Evolutionary conservation across 2,113 vertebrate genomes (phyloP), one percentile per base, ranked within the genome.

Genomic region (Noctilio leporinus): DNA sequence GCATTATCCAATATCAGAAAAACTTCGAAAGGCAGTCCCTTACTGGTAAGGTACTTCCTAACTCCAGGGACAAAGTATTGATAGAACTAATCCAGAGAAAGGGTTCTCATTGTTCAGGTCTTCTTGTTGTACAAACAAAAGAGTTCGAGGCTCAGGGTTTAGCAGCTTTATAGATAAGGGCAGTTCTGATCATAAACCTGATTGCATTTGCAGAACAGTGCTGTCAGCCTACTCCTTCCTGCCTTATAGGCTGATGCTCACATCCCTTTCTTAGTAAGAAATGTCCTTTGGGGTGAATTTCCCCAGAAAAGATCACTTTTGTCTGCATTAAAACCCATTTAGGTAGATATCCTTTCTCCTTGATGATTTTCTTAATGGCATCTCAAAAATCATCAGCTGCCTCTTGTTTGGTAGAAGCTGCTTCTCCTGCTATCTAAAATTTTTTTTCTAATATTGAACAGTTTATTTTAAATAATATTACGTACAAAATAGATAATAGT

Each of bases 391-490:
- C 33, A 51, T 51, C 24, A 30, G 49, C n/a, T 78, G 35, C 35
- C 24, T 80, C 15, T 40, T 59, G 24, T 8, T 10, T 59, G 53
- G 15, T 15, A 59, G 53, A 80, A 80, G 26, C 77, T 30, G 35
- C 35, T 80, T 40, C 53, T 28, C 22, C 35, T 80, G 53, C 59
- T 59, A 59, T 19, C 35, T 59, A 16, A 59, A 35, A 59, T 30
- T 81, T 53, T 59, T 33, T 20, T 4, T n/a, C n/a, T 92, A 86
- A 80, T 73, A 73, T 62, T 85, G 73, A 59, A 91, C 84, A 88
- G 51, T 94, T 89, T 81, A 57, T 92, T 95, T 91, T 83, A 92
- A 75, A 49, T 78, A 64, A 67, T 86, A 30, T 69, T 89, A 93
- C 82, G 35, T 70, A 72, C 59, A 84, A 95, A 80, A 62, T 78